Conservation (phyloP, 1,140 invertebrate genomes). For the Nasonia giraulti region DNA sequence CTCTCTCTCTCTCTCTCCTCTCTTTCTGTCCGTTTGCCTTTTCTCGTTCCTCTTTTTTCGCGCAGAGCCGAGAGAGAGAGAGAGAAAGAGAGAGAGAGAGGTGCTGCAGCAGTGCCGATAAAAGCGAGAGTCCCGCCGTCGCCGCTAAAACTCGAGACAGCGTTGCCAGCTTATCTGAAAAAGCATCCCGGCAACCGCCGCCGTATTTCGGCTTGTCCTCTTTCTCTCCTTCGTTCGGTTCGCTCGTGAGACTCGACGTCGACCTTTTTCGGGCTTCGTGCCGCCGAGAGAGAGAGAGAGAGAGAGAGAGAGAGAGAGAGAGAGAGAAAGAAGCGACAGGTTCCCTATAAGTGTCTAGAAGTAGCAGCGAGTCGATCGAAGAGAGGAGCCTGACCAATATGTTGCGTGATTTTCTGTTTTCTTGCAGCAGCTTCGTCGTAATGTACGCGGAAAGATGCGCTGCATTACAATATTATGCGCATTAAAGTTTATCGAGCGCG, state of each 20-base stretch:
- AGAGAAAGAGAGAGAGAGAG: not conserved
- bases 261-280: constrained; percentile 27
- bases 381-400: not conserved
- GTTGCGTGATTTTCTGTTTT: not conserved
- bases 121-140: constrained; percentile 29
- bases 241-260: not conserved
- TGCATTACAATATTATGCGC: too few relatives aligned
- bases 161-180: constrained; percentile 50
- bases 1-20: not conserved
- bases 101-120: constrained; percentile 32
- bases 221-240: not conserved
- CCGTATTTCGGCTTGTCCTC: constrained; percentile 9
- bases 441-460: not conserved
- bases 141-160: constrained; percentile 42
- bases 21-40: not conserved
- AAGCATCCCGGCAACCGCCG: not conserved
- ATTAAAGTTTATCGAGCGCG: not conserved
- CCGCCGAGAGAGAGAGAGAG: too few relatives aligned
- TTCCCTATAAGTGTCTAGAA: constrained; percentile 19
- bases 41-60: constrained; percentile 10
- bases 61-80: not conserved
- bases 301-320: constrained; percentile 1
- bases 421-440: not conserved
- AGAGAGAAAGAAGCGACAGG: not conserved
- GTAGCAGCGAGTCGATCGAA: not conserved